Evolutionary conservation across 2,888 invertebrate species (phyloP), one percentile per base, ranked within the genome.

Genomic region (Seira ritae): DNA sequence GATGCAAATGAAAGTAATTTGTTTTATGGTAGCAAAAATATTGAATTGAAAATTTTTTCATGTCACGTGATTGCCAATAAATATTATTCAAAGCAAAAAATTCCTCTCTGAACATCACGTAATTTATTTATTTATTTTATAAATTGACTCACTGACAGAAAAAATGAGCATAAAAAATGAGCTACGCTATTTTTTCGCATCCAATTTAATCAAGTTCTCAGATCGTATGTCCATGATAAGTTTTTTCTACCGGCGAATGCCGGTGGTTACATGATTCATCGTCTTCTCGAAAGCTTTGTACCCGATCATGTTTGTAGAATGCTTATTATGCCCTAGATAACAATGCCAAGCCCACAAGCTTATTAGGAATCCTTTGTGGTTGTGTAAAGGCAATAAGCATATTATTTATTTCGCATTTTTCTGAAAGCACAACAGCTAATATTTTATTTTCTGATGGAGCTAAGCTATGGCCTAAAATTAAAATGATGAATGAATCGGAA

Each of bases 111-210:
- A n/a, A 31, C 8, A 50, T 50, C 50, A 50, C 50, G 50, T 50
- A 50, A 50, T 50, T 50, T 50, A 50, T 50, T 50, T 50, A n/a
- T 50, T 2, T 31, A 31, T 31, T n/a, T 50, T n/a, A n/a, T 50
- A 50, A 50, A 50, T 50, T n/a, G 50, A 50, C 50, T 50, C 50
- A 50, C 50, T 50, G 50, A 50, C 50, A 50, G 50, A 50, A 50
- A 50, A 50, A 50, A 50, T 50, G 50, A 50, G 50, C 50, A 50
- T 50, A n/a, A 50, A 50, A 50, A 50, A 50, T 50, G 50, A 50
- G 50, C 17, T 3, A 8, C 50, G 50, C 6, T 3, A 2, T n/a
- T 50, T 50, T 50, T 50, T 12, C 15, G 17, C 50, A 50, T 50
- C 50, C 50, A 50, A 50, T 50, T 50, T 50, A 50, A 50, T 50